A percentile compares a stretch with the other conserved stretches of the same genome.
Conservation (phyloP, 1,140 invertebrate genomes). For the Oncopodura yosiiana region DNA sequence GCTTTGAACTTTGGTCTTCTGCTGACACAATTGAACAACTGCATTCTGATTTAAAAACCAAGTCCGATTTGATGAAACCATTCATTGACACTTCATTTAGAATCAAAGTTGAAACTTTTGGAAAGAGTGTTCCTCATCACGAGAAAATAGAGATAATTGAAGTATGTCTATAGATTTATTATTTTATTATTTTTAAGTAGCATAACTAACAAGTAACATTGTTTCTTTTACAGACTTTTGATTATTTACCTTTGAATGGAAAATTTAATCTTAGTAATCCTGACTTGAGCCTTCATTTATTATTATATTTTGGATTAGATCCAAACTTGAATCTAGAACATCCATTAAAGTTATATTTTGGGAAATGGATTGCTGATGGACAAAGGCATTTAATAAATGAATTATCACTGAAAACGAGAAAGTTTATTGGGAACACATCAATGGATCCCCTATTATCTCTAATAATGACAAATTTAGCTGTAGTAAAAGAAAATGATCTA, state of each 20-base stretch:
- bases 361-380: slow-evolving; percentile 68
- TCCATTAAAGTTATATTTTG: slow-evolving; percentile 71
- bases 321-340: slow-evolving; percentile 58
- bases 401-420: slow-evolving; percentile 60
- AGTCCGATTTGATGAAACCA: slow-evolving; percentile 46
- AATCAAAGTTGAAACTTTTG: slow-evolving; percentile 78
- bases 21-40: slow-evolving; percentile 49
- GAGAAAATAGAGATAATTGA: slow-evolving; percentile 80
- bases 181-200: neutral
- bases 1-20: slow-evolving; percentile 66
- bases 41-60: slow-evolving; percentile 52
- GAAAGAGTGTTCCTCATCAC: slow-evolving; percentile 63
- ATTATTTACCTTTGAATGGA: slow-evolving; percentile 68
- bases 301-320: slow-evolving; percentile 79
- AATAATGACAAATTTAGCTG: slow-evolving; percentile 87
- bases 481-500: slow-evolving; percentile 59
- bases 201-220: neutral
- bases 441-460: slow-evolving; percentile 90
- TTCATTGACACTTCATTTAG: slow-evolving; percentile 60
- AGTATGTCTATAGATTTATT: slow-evolving; percentile 43
- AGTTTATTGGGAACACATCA: slow-evolving; percentile 93
- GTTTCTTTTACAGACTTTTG: slow-evolving; percentile 53
- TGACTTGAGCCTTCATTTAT: slow-evolving; percentile 63
- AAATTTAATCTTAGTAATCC: slow-evolving; percentile 71
- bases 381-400: slow-evolving; percentile 65